Conservation (phyloP, 64 coral and sea anemone species). For the Astreopora myriophthalma region DNA sequence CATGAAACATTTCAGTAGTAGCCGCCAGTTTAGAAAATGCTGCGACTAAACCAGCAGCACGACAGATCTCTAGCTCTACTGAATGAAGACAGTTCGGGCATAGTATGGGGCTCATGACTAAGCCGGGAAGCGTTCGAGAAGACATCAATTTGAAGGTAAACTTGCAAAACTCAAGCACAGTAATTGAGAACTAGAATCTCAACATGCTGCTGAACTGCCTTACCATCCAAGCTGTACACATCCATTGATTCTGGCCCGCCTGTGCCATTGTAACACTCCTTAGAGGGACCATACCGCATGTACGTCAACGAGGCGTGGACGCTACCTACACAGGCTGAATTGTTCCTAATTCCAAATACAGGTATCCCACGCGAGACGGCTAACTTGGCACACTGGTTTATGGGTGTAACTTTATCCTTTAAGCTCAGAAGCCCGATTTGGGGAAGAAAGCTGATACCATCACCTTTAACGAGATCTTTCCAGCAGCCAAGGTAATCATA, state of each 20-base stretch:
- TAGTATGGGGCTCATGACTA: no score
- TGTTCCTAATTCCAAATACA: slow-evolving; percentile 78
- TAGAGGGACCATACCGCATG: slow-evolving; percentile 64
- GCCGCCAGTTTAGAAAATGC: no score
- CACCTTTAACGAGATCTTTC: background rate
- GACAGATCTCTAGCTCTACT: no score
- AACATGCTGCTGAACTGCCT: background rate
- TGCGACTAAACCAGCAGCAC: no score
- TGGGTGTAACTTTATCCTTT: background rate
- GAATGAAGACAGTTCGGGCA: no score
- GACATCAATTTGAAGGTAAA: background rate
- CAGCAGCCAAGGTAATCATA: slow-evolving; percentile 40
- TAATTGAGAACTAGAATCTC: background rate
- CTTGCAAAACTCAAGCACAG: no score
- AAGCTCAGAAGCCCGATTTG: background rate
- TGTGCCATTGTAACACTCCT: slow-evolving; percentile 65
- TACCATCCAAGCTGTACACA: slow-evolving; percentile 87
- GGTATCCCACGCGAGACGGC: slow-evolving; percentile 27
- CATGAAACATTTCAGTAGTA: background rate
- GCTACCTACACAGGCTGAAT: slow-evolving; percentile 60
- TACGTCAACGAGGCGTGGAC: slow-evolving; percentile 72
- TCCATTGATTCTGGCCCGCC: slow-evolving; percentile 58
- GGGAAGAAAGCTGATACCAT: background rate
- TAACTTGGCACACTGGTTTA: slow-evolving; percentile 28
- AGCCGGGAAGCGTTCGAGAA: no score